Evolutionary conservation across 2,888 invertebrate species (phyloP).

Genomic region (Choreutis nemorana): DNA sequence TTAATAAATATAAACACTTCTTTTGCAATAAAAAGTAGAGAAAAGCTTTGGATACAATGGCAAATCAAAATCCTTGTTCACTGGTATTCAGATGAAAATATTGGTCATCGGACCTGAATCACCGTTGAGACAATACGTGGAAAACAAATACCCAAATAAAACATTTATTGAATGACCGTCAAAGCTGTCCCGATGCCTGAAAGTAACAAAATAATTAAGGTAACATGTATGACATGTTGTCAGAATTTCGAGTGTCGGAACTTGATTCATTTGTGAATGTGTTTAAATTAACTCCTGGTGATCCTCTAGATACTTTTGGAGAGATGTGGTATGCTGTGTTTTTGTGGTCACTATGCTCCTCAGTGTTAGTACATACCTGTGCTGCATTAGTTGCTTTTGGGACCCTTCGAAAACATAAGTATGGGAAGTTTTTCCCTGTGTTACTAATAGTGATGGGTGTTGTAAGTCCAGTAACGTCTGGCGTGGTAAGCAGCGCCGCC

Average conservation of each 20-base stretch:
- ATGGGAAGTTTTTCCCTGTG: conserved; percentile 93
- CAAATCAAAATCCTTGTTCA: too few relatives aligned
- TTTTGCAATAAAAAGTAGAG: too few relatives aligned
- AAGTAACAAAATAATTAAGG: conserved; percentile 32
- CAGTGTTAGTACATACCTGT: conserved; percentile 90
- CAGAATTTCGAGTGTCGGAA: conserved; percentile 64
- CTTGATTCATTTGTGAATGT: conserved; percentile 76
- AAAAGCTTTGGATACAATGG: too few relatives aligned
- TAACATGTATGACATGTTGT: conserved; percentile 68
- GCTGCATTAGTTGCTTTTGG: conserved; percentile 92
- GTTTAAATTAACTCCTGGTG: conserved; percentile 70
- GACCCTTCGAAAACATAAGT: conserved; percentile 91
- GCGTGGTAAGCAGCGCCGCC: conserved; percentile 88
- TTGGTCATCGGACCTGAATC: too few relatives aligned
- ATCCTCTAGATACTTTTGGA: conserved; percentile 75
- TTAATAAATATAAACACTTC: too few relatives aligned
- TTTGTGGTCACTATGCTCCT: conserved; percentile 94
- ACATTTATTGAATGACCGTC: conserved; percentile 19
- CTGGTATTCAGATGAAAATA: too few relatives aligned
- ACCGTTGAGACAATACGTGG: too few relatives aligned
- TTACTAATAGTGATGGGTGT: conserved; percentile 90
- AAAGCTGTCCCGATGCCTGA: conserved; percentile 53
- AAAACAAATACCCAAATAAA: too few relatives aligned
- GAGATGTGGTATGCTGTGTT: conserved; percentile 99
- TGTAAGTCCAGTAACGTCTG: conserved; percentile 86